A percentile compares a stretch with the other conserved stretches of the same genome.
phyloP scores from a whole-genome alignment of 2,113 vertebrate species.

The Aegithalos caudatus region DNA sequence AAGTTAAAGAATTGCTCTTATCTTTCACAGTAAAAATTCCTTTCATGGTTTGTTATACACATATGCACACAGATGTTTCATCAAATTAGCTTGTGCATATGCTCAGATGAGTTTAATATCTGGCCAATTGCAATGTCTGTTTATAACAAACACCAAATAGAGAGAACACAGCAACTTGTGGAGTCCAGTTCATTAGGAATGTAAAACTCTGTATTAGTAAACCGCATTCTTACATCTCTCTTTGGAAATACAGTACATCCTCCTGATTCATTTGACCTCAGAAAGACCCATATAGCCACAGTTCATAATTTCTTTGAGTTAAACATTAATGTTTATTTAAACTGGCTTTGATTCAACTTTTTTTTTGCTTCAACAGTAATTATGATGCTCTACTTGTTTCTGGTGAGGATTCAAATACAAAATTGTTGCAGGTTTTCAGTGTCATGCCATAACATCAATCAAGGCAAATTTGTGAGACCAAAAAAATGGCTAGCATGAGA shows the following conservation, averaged over 20 bases:
- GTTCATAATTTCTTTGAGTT: neutral
- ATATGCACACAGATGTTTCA: conserved; percentile 20
- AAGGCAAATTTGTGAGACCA: neutral
- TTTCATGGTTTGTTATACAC: neutral
- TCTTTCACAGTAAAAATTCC: conserved; percentile 22
- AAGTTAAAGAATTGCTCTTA: neutral
- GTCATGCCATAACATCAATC: neutral
- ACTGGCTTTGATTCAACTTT: neutral
- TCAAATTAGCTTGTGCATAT: neutral
- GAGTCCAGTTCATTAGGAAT: neutral
- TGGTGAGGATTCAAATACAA: neutral
- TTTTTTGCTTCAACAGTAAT: neutral
- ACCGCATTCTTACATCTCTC: neutral
- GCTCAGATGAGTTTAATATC: neutral
- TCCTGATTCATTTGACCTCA: neutral
- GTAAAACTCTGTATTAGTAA: neutral
- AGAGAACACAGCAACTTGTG: neutral
- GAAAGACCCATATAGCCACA: neutral
- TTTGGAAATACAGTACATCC: neutral
- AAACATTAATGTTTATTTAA: neutral
- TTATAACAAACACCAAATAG: conserved; percentile 19
- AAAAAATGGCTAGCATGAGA: neutral
- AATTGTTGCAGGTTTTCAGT: neutral
- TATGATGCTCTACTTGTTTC: neutral
- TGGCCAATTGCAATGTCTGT: neutral